phyloP scores from a whole-genome alignment of 2,113 vertebrate species.

The Prochilodus magdalenae region DNA sequence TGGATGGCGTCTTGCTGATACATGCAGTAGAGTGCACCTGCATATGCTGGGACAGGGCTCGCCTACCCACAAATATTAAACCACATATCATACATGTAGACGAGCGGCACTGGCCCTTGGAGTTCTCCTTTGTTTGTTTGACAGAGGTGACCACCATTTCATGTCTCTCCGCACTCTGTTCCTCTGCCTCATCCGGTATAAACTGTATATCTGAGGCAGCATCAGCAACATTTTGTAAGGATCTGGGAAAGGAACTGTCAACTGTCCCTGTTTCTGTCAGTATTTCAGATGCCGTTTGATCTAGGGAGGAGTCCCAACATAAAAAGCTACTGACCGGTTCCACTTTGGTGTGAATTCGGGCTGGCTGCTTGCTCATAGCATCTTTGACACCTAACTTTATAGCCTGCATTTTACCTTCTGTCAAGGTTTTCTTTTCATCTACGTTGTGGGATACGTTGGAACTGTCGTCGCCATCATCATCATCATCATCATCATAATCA shows the following conservation, averaged over 20 bases:
- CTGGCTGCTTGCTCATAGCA: background rate
- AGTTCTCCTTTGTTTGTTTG: conserved; percentile 13
- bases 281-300: background rate
- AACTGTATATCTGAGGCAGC: background rate
- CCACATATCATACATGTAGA: conserved; percentile 23
- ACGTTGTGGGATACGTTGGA: background rate
- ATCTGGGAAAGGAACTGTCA: background rate
- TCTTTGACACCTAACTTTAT: background rate
- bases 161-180: conserved; percentile 19
- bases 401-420: background rate
- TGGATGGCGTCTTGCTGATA: background rate
- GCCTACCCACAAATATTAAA: conserved; percentile 12
- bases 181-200: background rate
- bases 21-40: conserved; percentile 9
- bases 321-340: background rate
- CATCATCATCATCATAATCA: background rate
- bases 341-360: background rate
- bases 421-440: conserved; percentile 5
- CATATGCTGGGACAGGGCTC: conserved; percentile 21
- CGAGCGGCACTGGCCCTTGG: background rate
- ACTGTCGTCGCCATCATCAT: conserved; percentile 10
- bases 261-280: background rate
- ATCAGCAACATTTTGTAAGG: conserved; percentile 1
- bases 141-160: background rate
- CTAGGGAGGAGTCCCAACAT: background rate